Evolutionary conservation across 2,888 invertebrate genomes (phyloP).

Genomic region (Salpingus planirostris): DNA sequence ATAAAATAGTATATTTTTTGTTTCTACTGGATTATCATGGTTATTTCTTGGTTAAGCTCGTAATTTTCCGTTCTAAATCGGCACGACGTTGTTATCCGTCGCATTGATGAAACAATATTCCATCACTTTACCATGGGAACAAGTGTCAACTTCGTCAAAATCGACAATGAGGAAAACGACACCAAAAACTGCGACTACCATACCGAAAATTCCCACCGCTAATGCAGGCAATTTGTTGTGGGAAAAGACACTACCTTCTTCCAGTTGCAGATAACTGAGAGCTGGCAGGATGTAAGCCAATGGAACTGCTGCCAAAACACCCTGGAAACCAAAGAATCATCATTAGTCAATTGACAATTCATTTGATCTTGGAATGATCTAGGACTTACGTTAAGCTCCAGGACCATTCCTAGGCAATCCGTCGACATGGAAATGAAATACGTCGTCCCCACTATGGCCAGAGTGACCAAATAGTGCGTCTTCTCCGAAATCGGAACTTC

Average conservation of each 20-base stretch:
- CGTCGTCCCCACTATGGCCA: constrained; percentile 58
- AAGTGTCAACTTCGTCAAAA: constrained; percentile 46
- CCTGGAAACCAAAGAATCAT: constrained; percentile 42
- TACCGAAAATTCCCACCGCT: constrained; percentile 59
- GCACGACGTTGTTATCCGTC: constrained; percentile 3
- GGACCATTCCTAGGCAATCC: constrained; percentile 72
- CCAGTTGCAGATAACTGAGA: constrained; percentile 65
- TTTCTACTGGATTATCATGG: constrained; percentile 1
- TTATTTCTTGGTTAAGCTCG: constrained; percentile 10
- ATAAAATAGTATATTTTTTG: background rate
- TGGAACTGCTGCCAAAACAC: constrained; percentile 73
- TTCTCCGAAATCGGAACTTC: constrained; percentile 44
- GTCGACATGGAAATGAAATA: constrained; percentile 72
- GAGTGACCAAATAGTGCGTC: constrained; percentile 52
- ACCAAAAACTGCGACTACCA: constrained; percentile 53
- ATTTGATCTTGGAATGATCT: no score
- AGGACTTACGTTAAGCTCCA: constrained; percentile 69
- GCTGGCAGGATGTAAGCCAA: constrained; percentile 76
- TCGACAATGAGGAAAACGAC: constrained; percentile 49
- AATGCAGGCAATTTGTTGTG: constrained; percentile 62
- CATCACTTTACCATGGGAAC: constrained; percentile 56
- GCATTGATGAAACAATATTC: constrained; percentile 44
- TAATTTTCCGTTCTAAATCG: constrained; percentile 1
- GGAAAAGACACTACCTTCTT: constrained; percentile 58
- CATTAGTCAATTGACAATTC: background rate